Evolutionary conservation across 2,888 invertebrate genomes (phyloP), one percentile per base, ranked within the genome.

Genomic region (Orthosia incerta): DNA sequence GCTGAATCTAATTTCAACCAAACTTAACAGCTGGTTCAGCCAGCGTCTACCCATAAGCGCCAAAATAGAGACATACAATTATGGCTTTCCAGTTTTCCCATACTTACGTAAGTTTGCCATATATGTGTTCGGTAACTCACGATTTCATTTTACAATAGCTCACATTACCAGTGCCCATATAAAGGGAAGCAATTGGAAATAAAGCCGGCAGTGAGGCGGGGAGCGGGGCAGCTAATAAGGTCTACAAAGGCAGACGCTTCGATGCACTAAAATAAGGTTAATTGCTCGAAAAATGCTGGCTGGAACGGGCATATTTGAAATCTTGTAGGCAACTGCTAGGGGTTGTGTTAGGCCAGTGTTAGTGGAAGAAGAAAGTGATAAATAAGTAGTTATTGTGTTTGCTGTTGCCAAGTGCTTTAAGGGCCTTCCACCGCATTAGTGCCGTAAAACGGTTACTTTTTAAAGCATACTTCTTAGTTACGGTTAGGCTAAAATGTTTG

Each of bases 141-240:
- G 90, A 90, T 80, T 89, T 85, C 83, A 84, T 89, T 88, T 84
- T 86, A 88, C 86, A 89, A 90, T 88, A 86, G 84, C 87, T 84
- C 79, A 86, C 86, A 87, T 88, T 86, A 82, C 86, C 74, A 76
- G 61, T 77, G 78, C 71, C 91, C 91, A 87, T 91, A 91, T 92
- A 91, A 84, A 91, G 90, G 86, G 89, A 89, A 85, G 88, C 85
- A 89, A 89, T 91, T 88, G 86, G 86, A 85, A 85, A 87, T 88
- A 79, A 85, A 86, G 83, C 85, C 45, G 71, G 56, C 55, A 48
- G 78, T 76, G 70, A 71, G 39, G 71, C 62, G 50, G 62, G 59
- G 62, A 74, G 63, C 71, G 69, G 66, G 64, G 74, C 59, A 72
- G 71, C 74, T 79, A 80, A 85, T 85, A 86, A 87, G 82, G 76